Evolutionary conservation across 2,113 vertebrate genomes (phyloP), one percentile per base, ranked within the genome.

Genomic region (Sebastes schlegelii): DNA sequence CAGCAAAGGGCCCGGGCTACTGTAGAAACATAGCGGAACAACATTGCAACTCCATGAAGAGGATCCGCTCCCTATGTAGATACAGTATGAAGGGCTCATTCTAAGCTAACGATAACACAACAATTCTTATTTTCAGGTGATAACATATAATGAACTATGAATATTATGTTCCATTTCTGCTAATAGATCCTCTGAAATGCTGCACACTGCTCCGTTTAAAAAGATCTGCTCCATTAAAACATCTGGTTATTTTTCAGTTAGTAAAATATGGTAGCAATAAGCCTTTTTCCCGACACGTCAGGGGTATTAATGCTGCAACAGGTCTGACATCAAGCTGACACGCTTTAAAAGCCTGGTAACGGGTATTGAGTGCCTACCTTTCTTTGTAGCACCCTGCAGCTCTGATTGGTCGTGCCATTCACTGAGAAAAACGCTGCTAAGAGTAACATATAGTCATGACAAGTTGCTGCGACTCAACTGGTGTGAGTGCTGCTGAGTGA

Each of bases 381-480:
- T 61, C 43, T 52, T 68, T 67, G 46, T 34, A 14, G 40, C 26
- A 13, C 4, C 43, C 45, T 11, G 34, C 9, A 17, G 54, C 75
- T 34, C 46, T 61, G 69, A 42, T 60, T 48, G 69, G 46, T 7
- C 42, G 68, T 52, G 16, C n/a, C 16, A 23, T 54, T 72, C 66
- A 16, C n/a, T 4, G 60, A 68, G 49, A 21, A 79, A 84, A 72
- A 48, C 9, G 0, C 34, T 40, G 69, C 64, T 79, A 65, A 63
- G 63, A 79, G 10, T 55, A 74, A 26, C 4, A 0, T 11, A 55
- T 8, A 21, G 13, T 54, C 45, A 60, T 8, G 2, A 11, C 48
- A 64, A 45, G 58, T 64, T 54, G 42, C 54, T 60, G 4, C 0
- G 13, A 62, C 80, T 58, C 14, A 42, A 13, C 21, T 46, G 14